These are phyloP conservation scores for Calliopsis andreniformis DNA, from an alignment of 1,140 invertebrate genomes.

Conservation along the genomic window DNA sequence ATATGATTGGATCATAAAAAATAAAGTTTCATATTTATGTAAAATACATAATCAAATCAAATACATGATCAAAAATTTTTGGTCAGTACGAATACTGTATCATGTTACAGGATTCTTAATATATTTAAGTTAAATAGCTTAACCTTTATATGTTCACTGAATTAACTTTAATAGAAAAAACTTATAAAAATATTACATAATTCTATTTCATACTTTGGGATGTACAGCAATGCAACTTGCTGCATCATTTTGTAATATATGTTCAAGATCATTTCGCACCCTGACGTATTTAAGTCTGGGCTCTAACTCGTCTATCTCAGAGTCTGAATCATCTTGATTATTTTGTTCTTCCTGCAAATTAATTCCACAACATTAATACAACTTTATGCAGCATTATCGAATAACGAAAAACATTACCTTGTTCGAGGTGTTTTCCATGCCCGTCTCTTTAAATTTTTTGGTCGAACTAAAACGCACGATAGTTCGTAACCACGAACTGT, in stretches of 20 bases:
- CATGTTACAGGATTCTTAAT: background rate
- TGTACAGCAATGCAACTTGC: conserved; percentile 96
- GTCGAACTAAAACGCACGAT: background rate
- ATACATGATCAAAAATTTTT: too few relatives aligned
- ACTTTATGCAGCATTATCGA: background rate
- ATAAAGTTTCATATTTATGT: conserved; percentile 12
- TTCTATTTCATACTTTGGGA: conserved; percentile 86
- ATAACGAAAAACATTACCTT: conserved; percentile 37
- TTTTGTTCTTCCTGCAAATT: conserved; percentile 64
- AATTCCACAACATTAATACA: background rate
- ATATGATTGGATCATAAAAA: conserved; percentile 12
- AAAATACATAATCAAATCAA: too few relatives aligned
- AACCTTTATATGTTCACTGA: background rate
- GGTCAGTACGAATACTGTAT: too few relatives aligned
- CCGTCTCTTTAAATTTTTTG: conserved; percentile 8
- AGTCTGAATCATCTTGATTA: conserved; percentile 80
- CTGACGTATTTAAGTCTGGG: conserved; percentile 96
- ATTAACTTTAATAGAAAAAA: background rate
- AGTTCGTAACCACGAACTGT: conserved; percentile 48
- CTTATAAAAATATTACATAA: background rate
- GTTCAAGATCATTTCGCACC: conserved; percentile 92
- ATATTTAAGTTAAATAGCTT: background rate
- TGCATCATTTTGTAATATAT: conserved; percentile 93
- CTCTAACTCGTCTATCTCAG: conserved; percentile 87
- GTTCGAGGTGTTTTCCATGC: conserved; percentile 53